phyloP scores from a whole-genome alignment of 2,113 vertebrate genomes.

The Hippocampus comes region DNA sequence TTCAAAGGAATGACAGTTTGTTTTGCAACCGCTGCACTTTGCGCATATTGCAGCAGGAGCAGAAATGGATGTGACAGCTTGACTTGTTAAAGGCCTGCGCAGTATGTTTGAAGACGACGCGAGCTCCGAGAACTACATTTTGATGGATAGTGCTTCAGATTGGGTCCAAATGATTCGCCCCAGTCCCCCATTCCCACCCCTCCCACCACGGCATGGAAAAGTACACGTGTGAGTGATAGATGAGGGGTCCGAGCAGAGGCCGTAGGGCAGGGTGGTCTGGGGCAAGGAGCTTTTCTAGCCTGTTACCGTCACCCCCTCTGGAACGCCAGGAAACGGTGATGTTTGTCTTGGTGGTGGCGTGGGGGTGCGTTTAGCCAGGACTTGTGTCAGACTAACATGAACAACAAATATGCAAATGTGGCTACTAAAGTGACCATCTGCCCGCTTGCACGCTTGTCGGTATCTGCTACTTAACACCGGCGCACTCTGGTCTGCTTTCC shows the following conservation, averaged over 20 bases:
- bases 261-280: slow-evolving; percentile 47
- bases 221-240: slow-evolving; percentile 53
- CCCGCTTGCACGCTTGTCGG: neutral
- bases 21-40: slow-evolving; percentile 31
- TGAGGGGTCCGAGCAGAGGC: slow-evolving; percentile 53
- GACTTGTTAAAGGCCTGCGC: slow-evolving; percentile 17
- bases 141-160: slow-evolving; percentile 44
- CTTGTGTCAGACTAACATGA: neutral
- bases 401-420: neutral
- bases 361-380: slow-evolving; percentile 35
- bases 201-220: slow-evolving; percentile 47
- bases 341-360: slow-evolving; percentile 43
- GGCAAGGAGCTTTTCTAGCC: slow-evolving; percentile 32
- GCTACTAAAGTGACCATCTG: neutral
- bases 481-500: slow-evolving; percentile 54
- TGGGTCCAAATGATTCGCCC: slow-evolving; percentile 38
- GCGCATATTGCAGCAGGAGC: slow-evolving; percentile 16
- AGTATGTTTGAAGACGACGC: slow-evolving; percentile 20
- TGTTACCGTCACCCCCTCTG: slow-evolving; percentile 32
- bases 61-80: slow-evolving; percentile 39
- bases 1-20: slow-evolving; percentile 37
- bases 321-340: slow-evolving; percentile 44
- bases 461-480: slow-evolving; percentile 28
- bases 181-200: slow-evolving; percentile 18
- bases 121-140: slow-evolving; percentile 4